phyloP scores from a whole-genome alignment of 2,797 vertebrate species.

The Taeniopygia guttata region DNA sequence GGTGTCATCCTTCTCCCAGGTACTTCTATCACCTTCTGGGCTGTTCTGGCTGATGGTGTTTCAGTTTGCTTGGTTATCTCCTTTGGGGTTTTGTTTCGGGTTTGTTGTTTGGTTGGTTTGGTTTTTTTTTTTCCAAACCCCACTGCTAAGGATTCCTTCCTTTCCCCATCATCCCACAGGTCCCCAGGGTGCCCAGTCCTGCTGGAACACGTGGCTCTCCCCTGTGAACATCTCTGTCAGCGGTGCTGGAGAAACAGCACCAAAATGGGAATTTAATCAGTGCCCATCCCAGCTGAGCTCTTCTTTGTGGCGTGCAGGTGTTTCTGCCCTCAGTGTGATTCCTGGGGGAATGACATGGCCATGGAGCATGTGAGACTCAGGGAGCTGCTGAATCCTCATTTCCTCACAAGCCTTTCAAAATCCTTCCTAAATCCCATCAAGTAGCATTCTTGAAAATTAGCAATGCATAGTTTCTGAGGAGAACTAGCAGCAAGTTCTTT shows the following conservation, averaged over 20 bases:
- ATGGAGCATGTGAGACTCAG: not conserved
- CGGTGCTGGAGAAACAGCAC: not conserved
- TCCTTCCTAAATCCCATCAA: not conserved
- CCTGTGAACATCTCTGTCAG: not conserved
- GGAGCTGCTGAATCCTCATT: not conserved
- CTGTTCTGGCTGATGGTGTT: not conserved
- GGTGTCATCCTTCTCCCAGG: not conserved
- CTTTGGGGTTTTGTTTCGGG: not conserved
- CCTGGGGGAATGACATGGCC: not conserved
- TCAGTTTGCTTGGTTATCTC: not conserved
- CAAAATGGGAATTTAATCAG: not conserved
- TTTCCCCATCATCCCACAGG: not conserved
- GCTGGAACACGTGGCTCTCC: not conserved
- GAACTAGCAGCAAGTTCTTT: not conserved
- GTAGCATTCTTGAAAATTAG: not conserved
- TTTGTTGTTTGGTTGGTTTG: not conserved
- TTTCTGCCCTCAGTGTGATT: not conserved
- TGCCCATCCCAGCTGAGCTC: not conserved
- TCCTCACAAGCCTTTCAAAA: not conserved
- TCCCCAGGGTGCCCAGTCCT: not conserved
- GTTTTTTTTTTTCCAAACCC: accelerated
- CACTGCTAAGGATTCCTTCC: not conserved
- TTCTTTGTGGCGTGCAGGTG: accelerated
- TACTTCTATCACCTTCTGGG: not conserved
- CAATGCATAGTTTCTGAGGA: not conserved